Evolutionary conservation across 23 tunicate species (phyloP), one percentile per base, ranked within the genome.

Genomic region (Halocynthia roretzi): DNA sequence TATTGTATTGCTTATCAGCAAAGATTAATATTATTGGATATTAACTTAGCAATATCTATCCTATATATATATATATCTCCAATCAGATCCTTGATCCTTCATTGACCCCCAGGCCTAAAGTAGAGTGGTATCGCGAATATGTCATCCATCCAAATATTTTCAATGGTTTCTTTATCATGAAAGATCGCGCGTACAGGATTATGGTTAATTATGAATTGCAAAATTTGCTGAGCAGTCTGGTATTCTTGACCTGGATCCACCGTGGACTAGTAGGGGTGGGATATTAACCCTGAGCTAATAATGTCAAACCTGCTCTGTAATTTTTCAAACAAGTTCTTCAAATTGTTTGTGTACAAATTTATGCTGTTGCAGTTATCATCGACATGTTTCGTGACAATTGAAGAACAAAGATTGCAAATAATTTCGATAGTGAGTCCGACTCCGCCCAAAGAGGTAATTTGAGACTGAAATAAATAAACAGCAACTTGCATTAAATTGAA

Each of bases 331-430:
- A 74, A 54, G 9, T 74, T 74, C 78, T 74, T 74, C 63, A 74
- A 18, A 5, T 74, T 64, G 0, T 62, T 56, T 48, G 78, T 74
- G 56, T 54, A 74, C 10, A 74, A 74, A 54, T 74, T 54, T 19
- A 74, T 48, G n/a, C 78, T 74, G 62, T 54, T 74, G 31, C 78
- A 74, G 56, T 74, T 74, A 74, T 74, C 78, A 64, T 54, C 56
- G 17, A 48, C 14, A 54, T 74, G 56, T 74, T 74, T 53, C 63
- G 20, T 64, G 18, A 74, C 78, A 22, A 74, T 54, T 20, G 55
- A 22, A 14, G 78, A 53, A n/a, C 64, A 50, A 8, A 74, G 63
- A n/a, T 74, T 74, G 21, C 78, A 20, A 56, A 53, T 74, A 8
- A 53, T 54, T 8, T 74, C 78, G 23, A 74, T 64, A 53, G 56